These are phyloP conservation scores for Ciconia stormi DNA, from an alignment of 2,113 vertebrate genomes.

Conservation along the genomic window DNA sequence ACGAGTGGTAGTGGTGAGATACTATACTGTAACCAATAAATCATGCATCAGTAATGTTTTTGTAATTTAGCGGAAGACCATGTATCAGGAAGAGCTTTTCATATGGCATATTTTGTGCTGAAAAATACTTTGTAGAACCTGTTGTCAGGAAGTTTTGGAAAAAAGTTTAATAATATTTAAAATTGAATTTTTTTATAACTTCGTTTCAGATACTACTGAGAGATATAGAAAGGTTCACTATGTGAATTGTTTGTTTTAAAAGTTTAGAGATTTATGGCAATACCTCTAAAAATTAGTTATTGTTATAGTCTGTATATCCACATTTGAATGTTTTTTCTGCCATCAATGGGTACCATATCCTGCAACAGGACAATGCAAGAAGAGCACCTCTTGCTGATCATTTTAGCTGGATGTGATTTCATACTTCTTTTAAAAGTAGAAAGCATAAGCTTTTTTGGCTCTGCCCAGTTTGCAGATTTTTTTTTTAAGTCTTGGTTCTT, in stretches of 20 bases:
- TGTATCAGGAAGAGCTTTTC: neutral
- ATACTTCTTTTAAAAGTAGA: neutral
- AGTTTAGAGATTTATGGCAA: neutral
- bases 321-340: neutral
- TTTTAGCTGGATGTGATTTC: neutral
- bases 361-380: neutral
- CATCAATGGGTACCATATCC: neutral
- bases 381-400: neutral
- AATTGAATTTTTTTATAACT: neutral
- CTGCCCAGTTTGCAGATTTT: neutral
- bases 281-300: neutral
- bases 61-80: neutral
- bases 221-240: neutral
- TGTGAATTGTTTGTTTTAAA: neutral
- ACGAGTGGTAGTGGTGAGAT: neutral
- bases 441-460: neutral
- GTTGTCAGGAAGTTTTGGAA: neutral
- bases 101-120: neutral
- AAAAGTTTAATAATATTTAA: neutral
- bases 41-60: neutral
- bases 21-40: neutral
- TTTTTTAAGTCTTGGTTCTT: neutral
- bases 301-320: neutral
- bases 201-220: neutral
- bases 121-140: neutral